Base-by-base conservation (phyloP, 2,113 vertebrate species). In the Loxodonta africana region DNA sequence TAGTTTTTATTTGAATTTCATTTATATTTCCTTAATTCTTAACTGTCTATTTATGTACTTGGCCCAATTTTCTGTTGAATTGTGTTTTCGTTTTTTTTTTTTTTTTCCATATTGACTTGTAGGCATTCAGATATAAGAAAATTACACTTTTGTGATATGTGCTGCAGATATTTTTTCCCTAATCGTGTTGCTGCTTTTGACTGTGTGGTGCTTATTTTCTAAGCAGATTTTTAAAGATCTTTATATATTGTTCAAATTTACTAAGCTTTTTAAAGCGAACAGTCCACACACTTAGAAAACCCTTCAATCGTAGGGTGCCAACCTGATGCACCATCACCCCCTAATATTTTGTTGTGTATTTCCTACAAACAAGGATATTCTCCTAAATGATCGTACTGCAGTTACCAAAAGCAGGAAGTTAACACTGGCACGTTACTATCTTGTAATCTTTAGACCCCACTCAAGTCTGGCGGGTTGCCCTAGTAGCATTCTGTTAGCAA, bases 11-110 rank as follows among this genome's bases (percentile, higher is more conserved):
- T 84, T 88, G 51, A n/a, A 63, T 90, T 93, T 86, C 67, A 90
- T 90, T 86, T 96, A 26, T 84, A 73, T 74, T 95, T 91, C 37
- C 51, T 88, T 89, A 86, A 63, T 95, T 88, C 44, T 80, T 41
- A 93, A 74, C 44, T 95, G 17, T 57, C 23, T 90, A 8, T 51
- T 63, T 18, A 17, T 83, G 17, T 95, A n/a, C 69, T 95, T 92
- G 71, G 8, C 44, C 26, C 51, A 86, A 26, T 82, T 86, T 73
- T 92, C 62, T 88, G 2, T 91, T 94, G 10, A 87, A 91, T 93
- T 89, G 23, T 74, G 15, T 62, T 30, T 95, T 94, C 37, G 37
- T 37, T 37, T 37, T 37, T 37, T 37, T 37, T 37, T 37, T 92
- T 88, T 57, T 74, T 20, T 12, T 11, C 65, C 30, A 30, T 65